Base-by-base conservation (phyloP, 2,888 invertebrate genomes). In the Caenorhabditis macrosperma region DNA sequence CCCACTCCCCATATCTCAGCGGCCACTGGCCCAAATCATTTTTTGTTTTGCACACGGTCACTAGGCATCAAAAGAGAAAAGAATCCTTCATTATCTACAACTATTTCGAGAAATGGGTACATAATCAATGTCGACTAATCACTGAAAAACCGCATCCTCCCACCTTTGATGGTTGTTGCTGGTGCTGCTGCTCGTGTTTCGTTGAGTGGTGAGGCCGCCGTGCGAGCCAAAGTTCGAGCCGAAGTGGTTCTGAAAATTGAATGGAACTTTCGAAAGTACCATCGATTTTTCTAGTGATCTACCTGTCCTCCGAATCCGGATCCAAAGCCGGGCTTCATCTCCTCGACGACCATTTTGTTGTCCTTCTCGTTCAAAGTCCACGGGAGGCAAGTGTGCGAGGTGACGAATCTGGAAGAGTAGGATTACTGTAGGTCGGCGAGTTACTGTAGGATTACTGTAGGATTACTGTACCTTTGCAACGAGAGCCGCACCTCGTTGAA, bases 301-400 rank as follows among this genome's bases (percentile, higher is more conserved):
- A 12, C 50, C 48, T 74, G 75, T 50, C 38, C 30, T 6, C 68
- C 69, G 61, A 79, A 79, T n/a, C 74, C 68, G 20, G 35, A 33
- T 24, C 82, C 82, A 44, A 82, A 82, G 20, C 82, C 82, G n/a
- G 84, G 76, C 20, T 72, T 76, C 50, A 81, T 75, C n/a, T 84
- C 84, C 24, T 84, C 84, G 1, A 84, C 84, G 15, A 84, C 74
- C 57, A 86, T 82, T 64, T 86, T 83, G 66, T 86, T 86, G 68
- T 85, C 85, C 52, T 86, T 86, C 59, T 86, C 86, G 52, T 75
- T 85, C 20, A 86, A 72, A 10, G 83, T 86, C 86, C 86, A 86
- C 60, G 86, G 86, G 15, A 86, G 78, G 28, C 83, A 83, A 9
- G 83, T 80, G 68, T 85, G 86, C 17, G 82, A 79, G 15, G 84